These are phyloP conservation scores for Etheostoma nigrum DNA, from an alignment of 2,797 vertebrate genomes.

Conservation along the genomic window DNA sequence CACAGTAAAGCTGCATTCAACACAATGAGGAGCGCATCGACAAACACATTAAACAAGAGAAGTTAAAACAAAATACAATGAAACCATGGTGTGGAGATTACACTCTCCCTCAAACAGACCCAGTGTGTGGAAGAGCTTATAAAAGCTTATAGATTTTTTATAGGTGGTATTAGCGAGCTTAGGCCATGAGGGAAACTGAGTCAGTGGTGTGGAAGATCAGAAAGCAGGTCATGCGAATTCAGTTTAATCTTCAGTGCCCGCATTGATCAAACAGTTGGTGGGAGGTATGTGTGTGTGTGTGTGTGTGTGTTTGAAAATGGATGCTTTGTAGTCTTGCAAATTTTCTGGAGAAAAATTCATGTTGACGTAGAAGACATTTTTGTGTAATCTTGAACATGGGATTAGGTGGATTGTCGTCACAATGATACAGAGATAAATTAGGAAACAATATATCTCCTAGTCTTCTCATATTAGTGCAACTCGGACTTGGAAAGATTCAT, in stretches of 20 bases:
- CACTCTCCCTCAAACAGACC: slow-evolving; percentile 43
- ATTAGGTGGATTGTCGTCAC: slow-evolving; percentile 7
- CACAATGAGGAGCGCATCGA: slow-evolving; percentile 56
- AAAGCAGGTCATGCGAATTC: slow-evolving; percentile 62
- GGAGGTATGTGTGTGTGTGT: not conserved
- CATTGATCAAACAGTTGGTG: slow-evolving; percentile 65
- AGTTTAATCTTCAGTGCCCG: slow-evolving; percentile 59
- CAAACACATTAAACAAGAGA: slow-evolving; percentile 69
- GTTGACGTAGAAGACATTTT: slow-evolving; percentile 28
- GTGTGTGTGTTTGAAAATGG: slow-evolving; percentile 11
- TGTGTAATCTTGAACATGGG: slow-evolving; percentile 30
- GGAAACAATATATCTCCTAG: slow-evolving; percentile 25
- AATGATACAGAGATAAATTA: slow-evolving; percentile 23
- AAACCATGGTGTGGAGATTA: slow-evolving; percentile 50
- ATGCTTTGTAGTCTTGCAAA: slow-evolving; percentile 21
- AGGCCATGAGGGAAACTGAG: slow-evolving; percentile 51
- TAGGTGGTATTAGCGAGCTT: slow-evolving; percentile 69
- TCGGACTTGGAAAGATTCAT: slow-evolving; percentile 3
- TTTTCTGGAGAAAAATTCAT: slow-evolving; percentile 7
- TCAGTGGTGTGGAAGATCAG: slow-evolving; percentile 68
- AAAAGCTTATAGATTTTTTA: slow-evolving; percentile 74
- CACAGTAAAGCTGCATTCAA: slow-evolving; percentile 49
- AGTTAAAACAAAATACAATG: slow-evolving; percentile 68
- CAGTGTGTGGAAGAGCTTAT: slow-evolving; percentile 61
- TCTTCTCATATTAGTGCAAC: slow-evolving; percentile 8